These are phyloP conservation scores for Meandrusa payeni DNA, from an alignment of 2,888 invertebrate genomes.

Conservation along the genomic window DNA sequence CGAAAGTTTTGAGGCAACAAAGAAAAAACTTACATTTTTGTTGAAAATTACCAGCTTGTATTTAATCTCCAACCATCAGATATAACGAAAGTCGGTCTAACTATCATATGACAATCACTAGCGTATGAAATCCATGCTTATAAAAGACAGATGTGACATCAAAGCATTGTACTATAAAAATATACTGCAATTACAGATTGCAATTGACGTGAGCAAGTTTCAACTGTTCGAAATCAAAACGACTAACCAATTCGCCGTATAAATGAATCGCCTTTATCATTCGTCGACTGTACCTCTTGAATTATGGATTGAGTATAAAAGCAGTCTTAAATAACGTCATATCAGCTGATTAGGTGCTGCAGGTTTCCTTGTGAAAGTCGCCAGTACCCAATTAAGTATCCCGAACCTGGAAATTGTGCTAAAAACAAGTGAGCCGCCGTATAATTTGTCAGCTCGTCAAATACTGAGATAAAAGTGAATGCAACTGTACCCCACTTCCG, in stretches of 20 bases:
- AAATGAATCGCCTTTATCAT: constrained; percentile 20
- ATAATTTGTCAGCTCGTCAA: constrained; percentile 58
- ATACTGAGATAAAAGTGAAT: constrained; percentile 45
- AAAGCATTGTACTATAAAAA: no score
- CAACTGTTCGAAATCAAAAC: constrained; percentile 14
- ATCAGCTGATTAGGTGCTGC: constrained; percentile 26
- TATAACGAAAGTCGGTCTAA: no score
- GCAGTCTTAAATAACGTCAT: constrained; percentile 24
- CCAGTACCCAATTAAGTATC: constrained; percentile 31
- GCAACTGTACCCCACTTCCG: constrained; percentile 9
- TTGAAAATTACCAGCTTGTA: no score
- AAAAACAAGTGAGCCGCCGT: constrained; percentile 39
- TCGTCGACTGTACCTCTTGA: constrained; percentile 20
- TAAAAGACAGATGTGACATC: no score
- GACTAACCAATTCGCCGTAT: constrained; percentile 6
- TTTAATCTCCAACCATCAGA: no score
- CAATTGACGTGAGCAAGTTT: no score
- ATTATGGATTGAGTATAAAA: constrained; percentile 22
- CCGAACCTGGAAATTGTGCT: constrained; percentile 44
- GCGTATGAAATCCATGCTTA: no score
- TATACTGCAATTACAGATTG: background rate
- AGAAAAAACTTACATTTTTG: no score
- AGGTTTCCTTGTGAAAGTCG: constrained; percentile 35
- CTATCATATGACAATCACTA: no score
- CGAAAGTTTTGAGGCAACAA: no score